phyloP scores from a whole-genome alignment of 2,888 invertebrate genomes.

The Thereva unica region DNA sequence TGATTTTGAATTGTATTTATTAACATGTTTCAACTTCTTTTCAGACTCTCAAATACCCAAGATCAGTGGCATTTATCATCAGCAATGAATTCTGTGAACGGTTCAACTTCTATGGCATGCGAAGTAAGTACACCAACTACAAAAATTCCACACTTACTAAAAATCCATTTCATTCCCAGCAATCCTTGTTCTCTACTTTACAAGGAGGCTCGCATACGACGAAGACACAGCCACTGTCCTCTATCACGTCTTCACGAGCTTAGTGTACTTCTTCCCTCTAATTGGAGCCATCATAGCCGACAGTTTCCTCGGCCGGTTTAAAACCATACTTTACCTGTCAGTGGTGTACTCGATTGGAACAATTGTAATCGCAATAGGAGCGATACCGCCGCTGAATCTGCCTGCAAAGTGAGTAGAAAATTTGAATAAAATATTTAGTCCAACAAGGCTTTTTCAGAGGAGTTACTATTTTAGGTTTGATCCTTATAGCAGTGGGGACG shows the following conservation, averaged over 20 bases:
- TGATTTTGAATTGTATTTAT: neutral
- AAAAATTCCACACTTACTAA: conserved; percentile 13
- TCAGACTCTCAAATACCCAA: conserved; percentile 71
- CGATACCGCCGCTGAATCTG: conserved; percentile 66
- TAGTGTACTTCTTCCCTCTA: conserved; percentile 66
- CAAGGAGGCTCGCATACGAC: conserved; percentile 72
- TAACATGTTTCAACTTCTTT: conserved; percentile 8
- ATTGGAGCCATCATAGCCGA: conserved; percentile 95
- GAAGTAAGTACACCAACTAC: conserved; percentile 70
- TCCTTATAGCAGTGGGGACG: conserved; percentile 84
- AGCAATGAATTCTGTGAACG: conserved; percentile 98
- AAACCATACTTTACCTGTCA: conserved; percentile 80
- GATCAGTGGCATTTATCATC: conserved; percentile 88
- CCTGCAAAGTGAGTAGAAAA: conserved; percentile 59
- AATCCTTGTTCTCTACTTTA: conserved; percentile 87
- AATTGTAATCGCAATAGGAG: conserved; percentile 71
- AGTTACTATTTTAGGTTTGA: conserved; percentile 68
- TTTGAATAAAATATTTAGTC: neutral
- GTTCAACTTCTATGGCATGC: conserved; percentile 96
- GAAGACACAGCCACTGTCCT: conserved; percentile 80
- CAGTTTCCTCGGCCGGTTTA: conserved; percentile 88
- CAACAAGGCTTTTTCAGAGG: conserved; percentile 56
- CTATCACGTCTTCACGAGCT: conserved; percentile 86
- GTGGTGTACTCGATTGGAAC: conserved; percentile 86
- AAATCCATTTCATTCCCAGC: conserved; percentile 65